Evolutionary conservation across 2,113 vertebrate species (phyloP), one percentile per base, ranked within the genome.

Genomic region (Pao palembangensis): DNA sequence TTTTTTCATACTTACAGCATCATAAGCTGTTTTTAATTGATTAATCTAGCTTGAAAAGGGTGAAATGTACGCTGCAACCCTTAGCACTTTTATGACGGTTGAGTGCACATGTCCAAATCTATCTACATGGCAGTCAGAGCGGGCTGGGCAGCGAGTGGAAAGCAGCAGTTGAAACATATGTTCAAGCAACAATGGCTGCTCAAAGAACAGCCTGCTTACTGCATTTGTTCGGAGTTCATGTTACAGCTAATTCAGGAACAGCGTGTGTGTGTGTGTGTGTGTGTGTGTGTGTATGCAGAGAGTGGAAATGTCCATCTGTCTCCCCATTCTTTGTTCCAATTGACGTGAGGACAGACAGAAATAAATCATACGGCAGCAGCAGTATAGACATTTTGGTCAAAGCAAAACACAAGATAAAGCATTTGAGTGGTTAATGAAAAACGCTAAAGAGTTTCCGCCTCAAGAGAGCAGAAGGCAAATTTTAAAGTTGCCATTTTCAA

Each of bases 71-170:
- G 51, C 58, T 13, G 53, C 55, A 38, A 70, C 61, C 25, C 62
- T 64, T 67, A 58, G 17, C 53, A 6, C 31, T 68, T 46, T n/a
- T 34, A 21, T 47, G 42, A 41, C 1, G 71, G 76, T 52, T 69
- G 76, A 80, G 65, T n/a, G 64, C 58, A 81, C 71, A 60, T 0
- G 71, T 76, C 71, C 57, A 61, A 79, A 78, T 65, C 51, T 23
- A 64, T 81, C 52, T 18, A 16, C 1, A 52, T 20, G 52, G 51
- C 68, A 70, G 53, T 18, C 55, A 41, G 63, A 72, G 25, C 1
- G 43, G 10, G 43, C 54, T 7, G 47, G 67, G 69, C 63, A 48
- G 67, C 55, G 47, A 77, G 73, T 51, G 64, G 63, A 10, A 19
- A 77, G 51, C 61, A 56, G 72, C 60, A 54, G 71, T 28, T 55